A percentile compares a stretch with the other conserved stretches of the same genome.
Evolutionary conservation across 2,113 vertebrate species (phyloP).

Genomic region (Eolophus roseicapilla): DNA sequence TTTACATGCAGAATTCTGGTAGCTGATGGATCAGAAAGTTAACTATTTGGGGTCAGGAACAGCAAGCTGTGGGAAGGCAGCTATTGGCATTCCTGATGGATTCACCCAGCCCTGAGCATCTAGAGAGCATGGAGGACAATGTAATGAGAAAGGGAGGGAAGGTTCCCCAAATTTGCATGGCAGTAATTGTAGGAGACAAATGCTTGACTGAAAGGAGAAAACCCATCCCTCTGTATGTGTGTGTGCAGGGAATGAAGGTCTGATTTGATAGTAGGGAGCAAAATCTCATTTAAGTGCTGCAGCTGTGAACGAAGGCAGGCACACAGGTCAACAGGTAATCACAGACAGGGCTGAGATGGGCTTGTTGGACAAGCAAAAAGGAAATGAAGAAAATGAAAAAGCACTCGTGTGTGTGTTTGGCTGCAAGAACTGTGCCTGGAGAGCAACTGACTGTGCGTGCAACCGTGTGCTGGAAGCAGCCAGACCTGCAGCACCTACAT

Average conservation of each 20-base stretch:
- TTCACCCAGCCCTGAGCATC: not conserved
- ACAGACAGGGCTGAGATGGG: not conserved
- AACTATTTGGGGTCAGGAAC: not conserved
- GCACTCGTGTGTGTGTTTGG: not conserved
- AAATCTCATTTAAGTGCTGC: not conserved
- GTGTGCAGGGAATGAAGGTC: not conserved
- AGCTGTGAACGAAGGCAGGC: not conserved
- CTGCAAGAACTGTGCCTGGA: not conserved
- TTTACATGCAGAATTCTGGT: constrained; percentile 1
- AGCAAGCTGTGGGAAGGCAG: not conserved
- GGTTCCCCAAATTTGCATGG: not conserved
- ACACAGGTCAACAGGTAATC: constrained; percentile 7
- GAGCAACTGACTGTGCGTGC: not conserved
- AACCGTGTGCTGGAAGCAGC: not conserved
- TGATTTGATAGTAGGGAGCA: not conserved
- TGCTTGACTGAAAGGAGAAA: not conserved
- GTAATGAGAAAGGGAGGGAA: not conserved
- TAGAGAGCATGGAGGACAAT: not conserved
- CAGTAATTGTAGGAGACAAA: not conserved
- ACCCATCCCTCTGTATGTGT: not conserved
- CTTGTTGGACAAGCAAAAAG: not conserved
- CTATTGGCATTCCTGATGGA: not conserved
- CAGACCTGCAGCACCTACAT: not conserved
- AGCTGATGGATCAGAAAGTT: not conserved
- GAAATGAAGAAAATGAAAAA: constrained; percentile 27